These are phyloP conservation scores for Ganaspis brasiliensis DNA, from an alignment of 2,888 invertebrate genomes.

Conservation along the genomic window DNA sequence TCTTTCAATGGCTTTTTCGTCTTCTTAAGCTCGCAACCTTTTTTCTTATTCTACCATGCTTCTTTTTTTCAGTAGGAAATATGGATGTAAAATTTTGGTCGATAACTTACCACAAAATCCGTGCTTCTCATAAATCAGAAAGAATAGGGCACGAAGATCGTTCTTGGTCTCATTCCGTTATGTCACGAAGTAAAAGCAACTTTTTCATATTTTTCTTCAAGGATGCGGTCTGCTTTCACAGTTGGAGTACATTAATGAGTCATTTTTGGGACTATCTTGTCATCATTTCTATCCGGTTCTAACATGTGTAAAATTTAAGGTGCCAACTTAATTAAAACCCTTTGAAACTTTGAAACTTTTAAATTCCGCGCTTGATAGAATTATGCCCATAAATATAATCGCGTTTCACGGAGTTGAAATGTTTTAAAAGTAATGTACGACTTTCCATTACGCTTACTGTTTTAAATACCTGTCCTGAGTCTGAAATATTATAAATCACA, in stretches of 20 bases:
- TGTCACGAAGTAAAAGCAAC: conserved; percentile 44
- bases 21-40: background rate
- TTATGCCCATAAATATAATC: background rate
- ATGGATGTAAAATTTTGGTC: conserved; percentile 55
- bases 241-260: conserved; percentile 3
- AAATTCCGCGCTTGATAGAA: background rate
- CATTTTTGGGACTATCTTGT: background rate
- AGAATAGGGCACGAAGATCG: conserved; percentile 47
- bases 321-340: background rate
- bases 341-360: background rate
- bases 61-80: background rate
- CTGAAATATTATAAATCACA: background rate
- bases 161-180: conserved; percentile 49
- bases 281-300: background rate
- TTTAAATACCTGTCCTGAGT: background rate
- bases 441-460: background rate
- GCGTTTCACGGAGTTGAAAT: background rate
- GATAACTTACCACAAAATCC: conserved; percentile 59
- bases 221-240: background rate
- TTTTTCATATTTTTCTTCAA: conserved; percentile 38
- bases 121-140: conserved; percentile 64
- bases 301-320: background rate
- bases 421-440: background rate
- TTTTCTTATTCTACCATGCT: background rate
- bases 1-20: conserved; percentile 21